Evolutionary conservation across 92 coral and sea anemone genomes (phyloP).

Genomic region (Heteractis magnifica): DNA sequence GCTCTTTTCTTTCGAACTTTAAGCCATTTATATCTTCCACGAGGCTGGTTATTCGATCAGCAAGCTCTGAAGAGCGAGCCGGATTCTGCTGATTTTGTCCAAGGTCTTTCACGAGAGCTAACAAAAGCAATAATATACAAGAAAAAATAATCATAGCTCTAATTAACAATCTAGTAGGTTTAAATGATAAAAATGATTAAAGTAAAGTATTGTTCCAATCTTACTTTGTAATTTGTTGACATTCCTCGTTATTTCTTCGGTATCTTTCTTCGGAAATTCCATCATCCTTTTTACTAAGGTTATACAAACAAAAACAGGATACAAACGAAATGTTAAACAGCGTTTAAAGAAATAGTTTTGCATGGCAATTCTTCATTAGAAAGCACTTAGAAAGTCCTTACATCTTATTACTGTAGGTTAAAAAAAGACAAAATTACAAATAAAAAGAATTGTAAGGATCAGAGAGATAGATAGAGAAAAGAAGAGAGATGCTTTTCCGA

Average conservation of each 20-base stretch:
- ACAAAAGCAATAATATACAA: background rate
- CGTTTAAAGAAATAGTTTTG: background rate
- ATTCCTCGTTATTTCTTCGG: slow-evolving; percentile 23
- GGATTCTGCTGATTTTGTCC: slow-evolving; percentile 77
- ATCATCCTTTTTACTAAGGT: background rate
- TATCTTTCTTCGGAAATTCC: slow-evolving; percentile 2
- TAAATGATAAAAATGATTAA: background rate
- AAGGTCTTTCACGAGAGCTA: slow-evolving; percentile 84
- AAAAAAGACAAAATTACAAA: background rate
- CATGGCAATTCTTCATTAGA: background rate
- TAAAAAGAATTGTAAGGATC: background rate
- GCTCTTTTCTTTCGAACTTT: slow-evolving; percentile 69
- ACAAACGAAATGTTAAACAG: background rate
- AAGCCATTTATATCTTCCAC: slow-evolving; percentile 68
- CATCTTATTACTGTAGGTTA: background rate
- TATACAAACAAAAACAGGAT: background rate
- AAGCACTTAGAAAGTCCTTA: background rate
- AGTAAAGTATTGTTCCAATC: background rate
- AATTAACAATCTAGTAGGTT: background rate
- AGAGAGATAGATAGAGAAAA: background rate
- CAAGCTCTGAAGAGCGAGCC: slow-evolving; percentile 49
- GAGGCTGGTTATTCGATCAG: slow-evolving; percentile 67
- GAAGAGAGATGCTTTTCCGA: background rate
- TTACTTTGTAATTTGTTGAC: slow-evolving; percentile 25
- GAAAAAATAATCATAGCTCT: background rate